Conservation (phyloP, 1,140 invertebrate genomes). For the Oedothorax gibbosus region DNA sequence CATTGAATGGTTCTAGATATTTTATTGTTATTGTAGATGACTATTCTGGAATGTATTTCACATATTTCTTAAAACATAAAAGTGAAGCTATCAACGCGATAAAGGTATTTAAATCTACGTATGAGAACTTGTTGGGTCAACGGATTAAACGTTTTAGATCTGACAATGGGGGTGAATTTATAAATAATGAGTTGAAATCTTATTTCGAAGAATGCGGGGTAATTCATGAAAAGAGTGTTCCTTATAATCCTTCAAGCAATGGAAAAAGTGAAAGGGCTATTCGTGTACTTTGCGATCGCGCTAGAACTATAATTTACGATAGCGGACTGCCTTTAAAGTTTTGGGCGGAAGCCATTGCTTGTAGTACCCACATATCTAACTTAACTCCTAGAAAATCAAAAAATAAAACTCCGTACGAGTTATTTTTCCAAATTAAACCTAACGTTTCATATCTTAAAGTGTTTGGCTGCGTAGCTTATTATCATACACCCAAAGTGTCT, state of each 20-base stretch:
- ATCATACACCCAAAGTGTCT: no score
- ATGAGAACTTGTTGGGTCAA: background rate
- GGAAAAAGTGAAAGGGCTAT: conserved; percentile 2
- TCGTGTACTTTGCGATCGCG: background rate
- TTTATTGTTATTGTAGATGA: background rate
- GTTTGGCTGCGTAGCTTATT: no score
- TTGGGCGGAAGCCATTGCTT: conserved; percentile 8
- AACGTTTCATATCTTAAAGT: no score
- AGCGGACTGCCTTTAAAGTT: conserved; percentile 1
- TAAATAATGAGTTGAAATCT: background rate
- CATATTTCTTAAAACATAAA: conserved; percentile 1
- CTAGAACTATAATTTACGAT: background rate
- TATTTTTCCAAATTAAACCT: no score
- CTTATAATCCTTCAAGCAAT: background rate
- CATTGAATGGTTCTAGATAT: background rate
- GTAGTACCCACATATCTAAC: no score
- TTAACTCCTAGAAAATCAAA: no score
- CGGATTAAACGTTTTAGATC: background rate
- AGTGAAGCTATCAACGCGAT: background rate
- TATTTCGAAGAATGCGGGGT: background rate
- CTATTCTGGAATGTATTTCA: conserved; percentile 2
- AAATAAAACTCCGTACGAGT: no score
- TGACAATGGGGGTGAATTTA: conserved; percentile 3
- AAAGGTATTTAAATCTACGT: background rate
- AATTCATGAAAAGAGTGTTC: background rate